Evolutionary conservation across 2,113 vertebrate genomes (phyloP).

Genomic region (Apteryx owenii): DNA sequence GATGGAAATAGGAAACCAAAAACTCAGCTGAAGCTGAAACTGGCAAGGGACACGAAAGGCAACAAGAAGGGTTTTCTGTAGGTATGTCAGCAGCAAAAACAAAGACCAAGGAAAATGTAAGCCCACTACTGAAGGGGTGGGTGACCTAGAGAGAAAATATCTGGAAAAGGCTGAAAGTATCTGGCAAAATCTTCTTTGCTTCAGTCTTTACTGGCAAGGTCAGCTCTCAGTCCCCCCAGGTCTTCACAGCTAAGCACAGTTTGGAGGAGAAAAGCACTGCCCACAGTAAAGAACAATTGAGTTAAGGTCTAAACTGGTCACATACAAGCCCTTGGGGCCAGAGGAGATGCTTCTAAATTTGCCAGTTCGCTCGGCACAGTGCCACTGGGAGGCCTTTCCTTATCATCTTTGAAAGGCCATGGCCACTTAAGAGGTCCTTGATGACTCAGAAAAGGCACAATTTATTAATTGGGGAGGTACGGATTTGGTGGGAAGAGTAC

Average conservation of each 20-base stretch:
- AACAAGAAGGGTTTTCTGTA: background rate
- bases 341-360: background rate
- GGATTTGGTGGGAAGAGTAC: background rate
- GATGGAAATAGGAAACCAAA: no score
- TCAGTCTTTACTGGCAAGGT: background rate
- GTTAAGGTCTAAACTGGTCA: background rate
- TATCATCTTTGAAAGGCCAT: no score
- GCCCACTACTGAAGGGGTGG: no score
- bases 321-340: no score
- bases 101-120: no score
- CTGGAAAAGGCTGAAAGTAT: background rate
- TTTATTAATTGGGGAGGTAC: background rate
- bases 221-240: background rate
- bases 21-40: no score
- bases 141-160: background rate
- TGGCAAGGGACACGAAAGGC: background rate
- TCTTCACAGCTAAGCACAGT: background rate
- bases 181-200: background rate
- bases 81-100: no score
- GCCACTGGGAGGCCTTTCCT: no score
- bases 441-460: background rate
- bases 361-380: background rate
- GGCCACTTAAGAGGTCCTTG: background rate
- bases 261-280: background rate
- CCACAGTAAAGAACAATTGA: background rate